Evolutionary conservation across 2,888 invertebrate genomes (phyloP), one percentile per base, ranked within the genome.

Genomic region (Nebria brevicollis): DNA sequence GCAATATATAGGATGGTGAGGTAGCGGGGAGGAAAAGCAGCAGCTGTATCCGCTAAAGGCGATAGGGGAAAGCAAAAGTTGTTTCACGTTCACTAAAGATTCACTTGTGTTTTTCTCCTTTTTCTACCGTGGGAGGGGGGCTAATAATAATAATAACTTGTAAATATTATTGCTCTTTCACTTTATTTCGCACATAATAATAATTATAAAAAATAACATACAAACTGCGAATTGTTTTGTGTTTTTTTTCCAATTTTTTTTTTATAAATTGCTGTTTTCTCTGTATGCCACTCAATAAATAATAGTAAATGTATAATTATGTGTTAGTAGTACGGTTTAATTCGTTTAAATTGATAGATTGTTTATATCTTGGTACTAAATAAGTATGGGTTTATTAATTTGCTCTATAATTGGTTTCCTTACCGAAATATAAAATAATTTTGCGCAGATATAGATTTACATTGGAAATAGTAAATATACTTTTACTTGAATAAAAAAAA

Each of bases 131-230:
- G 25, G 20, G 70, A 43, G 70, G 77, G 70, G 77, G 70, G 25
- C 77, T 68, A 77, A 70, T 70, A 77, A 77, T 77, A 77, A 26
- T 77, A 77, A 77, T 77, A 77, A 77, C 66, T 77, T 77, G 43
- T 25, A 77, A 77, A 68, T 68, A 77, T 41, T n/a, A 42, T 77
- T 68, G 42, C 77, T 70, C 77, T 77, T 68, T 77, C 77, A 77
- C 70, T 77, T 77, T 77, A 77, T 77, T 77, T 77, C 68, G 42
- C 13, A 43, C 73, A 73, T 41, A 41, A 73, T 26, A 11, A 73
- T 15, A 41, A 73, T 41, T n/a, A 72, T 13, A 73, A 73, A 73
- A 26, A 41, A 73, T 42, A 73, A 41, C 26, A 73, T 73, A 73
- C 73, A 73, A 73, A 72, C 15, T 41, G 73, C 15, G 43, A 73